Conservation (phyloP, 2,797 vertebrate genomes). For the Hippocampus kuda region DNA sequence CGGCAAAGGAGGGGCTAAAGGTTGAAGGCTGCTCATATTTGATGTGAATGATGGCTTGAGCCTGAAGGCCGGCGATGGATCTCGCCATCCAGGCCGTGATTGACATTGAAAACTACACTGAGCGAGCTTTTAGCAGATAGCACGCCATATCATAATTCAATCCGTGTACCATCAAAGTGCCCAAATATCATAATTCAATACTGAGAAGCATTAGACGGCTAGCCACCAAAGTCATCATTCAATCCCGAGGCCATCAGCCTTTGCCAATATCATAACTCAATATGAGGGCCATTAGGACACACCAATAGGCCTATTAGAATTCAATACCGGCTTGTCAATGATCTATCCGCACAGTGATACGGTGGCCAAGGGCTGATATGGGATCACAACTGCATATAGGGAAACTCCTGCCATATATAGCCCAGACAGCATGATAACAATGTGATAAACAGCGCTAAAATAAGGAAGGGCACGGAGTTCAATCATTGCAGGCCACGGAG, state of each 20-base stretch:
- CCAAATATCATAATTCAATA: conserved; percentile 70
- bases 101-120: conserved; percentile 61
- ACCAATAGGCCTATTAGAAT: conserved; percentile 66
- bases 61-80: conserved; percentile 55
- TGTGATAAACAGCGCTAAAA: conserved; percentile 62
- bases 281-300: conserved; percentile 58
- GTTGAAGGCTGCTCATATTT: conserved; percentile 37
- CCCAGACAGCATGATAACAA: conserved; percentile 42
- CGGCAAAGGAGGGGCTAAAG: conserved; percentile 29
- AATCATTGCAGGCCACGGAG: conserved; percentile 30
- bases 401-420: conserved; percentile 51
- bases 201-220: conserved; percentile 60
- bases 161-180: conserved; percentile 61
- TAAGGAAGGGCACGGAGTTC: conserved; percentile 46
- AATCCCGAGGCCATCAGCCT: conserved; percentile 55
- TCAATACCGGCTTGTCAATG: conserved; percentile 65
- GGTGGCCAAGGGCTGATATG: conserved; percentile 53
- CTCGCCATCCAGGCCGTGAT: conserved; percentile 50
- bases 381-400: conserved; percentile 41
- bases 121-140: conserved; percentile 66
- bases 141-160: conserved; percentile 65
- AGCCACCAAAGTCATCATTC: conserved; percentile 66
- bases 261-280: conserved; percentile 68
- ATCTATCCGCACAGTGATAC: conserved; percentile 61
- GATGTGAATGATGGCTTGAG: conserved; percentile 38